Evolutionary conservation across 2,797 vertebrate genomes (phyloP).

Genomic region (Eulemur coronatus): DNA sequence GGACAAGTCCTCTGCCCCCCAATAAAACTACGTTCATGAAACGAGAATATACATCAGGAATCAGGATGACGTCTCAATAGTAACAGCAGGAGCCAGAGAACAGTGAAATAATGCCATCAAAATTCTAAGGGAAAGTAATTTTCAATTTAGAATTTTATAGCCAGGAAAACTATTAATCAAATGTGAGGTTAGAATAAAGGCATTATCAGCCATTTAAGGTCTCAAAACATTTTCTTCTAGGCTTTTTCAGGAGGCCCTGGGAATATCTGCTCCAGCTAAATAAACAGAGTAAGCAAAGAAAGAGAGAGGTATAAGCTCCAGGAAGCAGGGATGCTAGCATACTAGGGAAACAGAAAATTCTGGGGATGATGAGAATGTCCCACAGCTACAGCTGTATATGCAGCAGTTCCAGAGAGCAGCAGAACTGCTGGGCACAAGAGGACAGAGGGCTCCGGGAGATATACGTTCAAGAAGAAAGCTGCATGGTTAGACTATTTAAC

Average conservation of each 20-base stretch:
- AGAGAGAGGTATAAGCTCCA: neutral
- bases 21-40: neutral
- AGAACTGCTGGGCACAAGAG: neutral
- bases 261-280: neutral
- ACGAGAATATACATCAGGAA: neutral
- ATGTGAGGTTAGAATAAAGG: neutral
- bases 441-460: neutral
- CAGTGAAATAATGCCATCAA: neutral
- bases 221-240: neutral
- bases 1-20: neutral
- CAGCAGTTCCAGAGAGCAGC: neutral
- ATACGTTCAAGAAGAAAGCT: neutral
- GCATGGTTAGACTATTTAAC: neutral
- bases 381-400: neutral
- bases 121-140: neutral
- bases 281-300: neutral
- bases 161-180: neutral
- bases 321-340: neutral
- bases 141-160: neutral
- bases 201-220: neutral
- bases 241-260: neutral
- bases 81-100: neutral
- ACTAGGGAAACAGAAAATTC: neutral
- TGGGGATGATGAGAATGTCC: neutral
- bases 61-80: too few species aligned